Evolutionary conservation across 2,888 invertebrate species (phyloP).

Genomic region (Orchestes rusci): DNA sequence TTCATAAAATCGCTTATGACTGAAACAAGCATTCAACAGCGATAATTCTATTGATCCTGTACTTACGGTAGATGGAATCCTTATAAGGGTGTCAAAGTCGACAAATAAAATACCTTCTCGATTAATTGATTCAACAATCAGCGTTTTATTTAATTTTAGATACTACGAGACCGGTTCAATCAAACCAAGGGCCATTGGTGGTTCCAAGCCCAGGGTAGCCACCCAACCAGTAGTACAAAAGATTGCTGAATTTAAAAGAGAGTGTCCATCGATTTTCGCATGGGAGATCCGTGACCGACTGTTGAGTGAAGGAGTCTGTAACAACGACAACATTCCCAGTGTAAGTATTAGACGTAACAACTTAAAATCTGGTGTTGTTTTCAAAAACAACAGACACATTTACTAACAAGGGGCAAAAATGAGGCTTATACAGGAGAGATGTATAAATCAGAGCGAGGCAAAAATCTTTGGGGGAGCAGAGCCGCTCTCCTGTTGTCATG

Average conservation of each 20-base stretch:
- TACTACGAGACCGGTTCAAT: constrained; percentile 98
- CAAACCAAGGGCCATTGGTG: constrained; percentile 94
- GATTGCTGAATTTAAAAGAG: constrained; percentile 94
- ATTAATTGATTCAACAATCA: too few relatives aligned
- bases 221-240: constrained; percentile 90
- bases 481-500: constrained; percentile 18
- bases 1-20: neutral
- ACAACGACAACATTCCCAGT: constrained; percentile 95
- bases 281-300: constrained; percentile 97
- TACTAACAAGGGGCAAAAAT: constrained; percentile 20
- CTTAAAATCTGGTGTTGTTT: too few relatives aligned
- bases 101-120: too few relatives aligned
- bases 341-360: too few relatives aligned
- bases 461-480: constrained; percentile 20
- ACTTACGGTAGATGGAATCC: too few relatives aligned
- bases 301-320: constrained; percentile 90
- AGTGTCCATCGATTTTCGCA: constrained; percentile 97
- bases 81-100: too few relatives aligned
- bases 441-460: constrained; percentile 22
- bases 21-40: too few relatives aligned
- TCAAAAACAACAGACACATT: constrained; percentile 19
- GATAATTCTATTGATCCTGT: too few relatives aligned
- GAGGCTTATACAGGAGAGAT: constrained; percentile 15
- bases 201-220: constrained; percentile 92
- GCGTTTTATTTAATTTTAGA: too few relatives aligned